phyloP scores from a whole-genome alignment of 1,140 invertebrate species.

The Anoplophora glabripennis region DNA sequence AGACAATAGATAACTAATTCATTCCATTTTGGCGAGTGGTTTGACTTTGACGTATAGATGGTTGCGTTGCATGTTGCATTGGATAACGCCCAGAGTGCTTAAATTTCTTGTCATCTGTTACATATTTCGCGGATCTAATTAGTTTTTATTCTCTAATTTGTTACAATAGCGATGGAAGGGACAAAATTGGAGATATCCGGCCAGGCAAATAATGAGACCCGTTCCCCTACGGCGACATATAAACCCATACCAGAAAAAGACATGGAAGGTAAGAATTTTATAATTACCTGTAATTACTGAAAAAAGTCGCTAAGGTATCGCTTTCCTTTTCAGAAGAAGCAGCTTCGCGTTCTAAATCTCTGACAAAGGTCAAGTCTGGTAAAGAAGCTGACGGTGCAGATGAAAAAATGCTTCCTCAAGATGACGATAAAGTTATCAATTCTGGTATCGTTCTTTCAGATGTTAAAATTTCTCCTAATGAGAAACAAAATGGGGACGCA shows the following conservation, averaged over 20 bases:
- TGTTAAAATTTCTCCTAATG: conserved; percentile 68
- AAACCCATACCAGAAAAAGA: conserved; percentile 60
- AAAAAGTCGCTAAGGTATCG: conserved; percentile 32
- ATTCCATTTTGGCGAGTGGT: too few species aligned
- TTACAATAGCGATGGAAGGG: too few species aligned
- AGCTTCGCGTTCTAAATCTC: conserved; percentile 41
- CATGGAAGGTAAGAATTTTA: conserved; percentile 50
- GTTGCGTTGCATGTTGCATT: too few species aligned
- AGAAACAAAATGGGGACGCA: conserved; percentile 78
- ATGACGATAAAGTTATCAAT: conserved; percentile 57
- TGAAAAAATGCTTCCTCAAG: conserved; percentile 66
- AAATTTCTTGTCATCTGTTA: too few species aligned
- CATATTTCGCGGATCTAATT: too few species aligned
- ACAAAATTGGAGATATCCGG: conserved; percentile 39
- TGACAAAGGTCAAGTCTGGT: conserved; percentile 29
- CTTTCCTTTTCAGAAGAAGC: conserved; percentile 50
- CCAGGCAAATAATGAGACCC: conserved; percentile 24
- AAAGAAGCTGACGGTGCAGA: conserved; percentile 55
- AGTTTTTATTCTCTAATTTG: too few species aligned
- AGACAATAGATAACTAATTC: too few species aligned
- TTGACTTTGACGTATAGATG: too few species aligned
- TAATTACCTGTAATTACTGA: conserved; percentile 16
- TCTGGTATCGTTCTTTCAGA: conserved; percentile 55
- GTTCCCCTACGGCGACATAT: conserved; percentile 50
- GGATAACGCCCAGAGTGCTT: too few species aligned